Base-by-base conservation (phyloP, 2,888 invertebrate genomes). In the Drymonia ruficornis region DNA sequence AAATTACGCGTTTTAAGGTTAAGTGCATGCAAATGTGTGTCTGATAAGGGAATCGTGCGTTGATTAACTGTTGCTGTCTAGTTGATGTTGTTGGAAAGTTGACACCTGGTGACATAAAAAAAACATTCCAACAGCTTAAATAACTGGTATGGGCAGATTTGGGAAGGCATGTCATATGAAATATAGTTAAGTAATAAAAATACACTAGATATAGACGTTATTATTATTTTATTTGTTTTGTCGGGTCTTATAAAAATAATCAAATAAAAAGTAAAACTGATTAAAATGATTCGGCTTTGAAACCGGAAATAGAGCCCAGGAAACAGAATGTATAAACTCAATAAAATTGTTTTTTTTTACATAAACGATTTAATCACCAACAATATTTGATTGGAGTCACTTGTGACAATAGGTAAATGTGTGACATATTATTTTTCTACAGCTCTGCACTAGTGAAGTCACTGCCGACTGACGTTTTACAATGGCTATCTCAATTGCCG, bases 1-100 rank as follows among this genome's bases (percentile, higher is more conserved):
- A 62, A 59, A 58, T 65, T 53, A 55, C 52, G 56, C 55, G 56
- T 50, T 31, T 46, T 52, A 47, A 56, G 56, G 50, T 61, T 65
- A 64, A 62, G 16, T 31, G 31, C 51, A 71, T 71, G 63, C 61
- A 64, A 69, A 72, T 59, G 59, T 59, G 31, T 2, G 49, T 53
- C 0, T 46, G 46, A 46, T 46, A 46, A 46, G 15, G 16, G 23
- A 46, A 28, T 16, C 23, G n/a, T 18, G 1, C n/a, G 9, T 19
- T 44, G 44, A 44, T 44, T 44, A 44, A 44, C 44, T 12, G 44
- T 44, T 23, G 16, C 9, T 40, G 8, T 44, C n/a, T 44, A 13
- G 11, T 44, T 44, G 23, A 19, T 15, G 44, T 16, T 23, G n/a
- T 44, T n/a, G 23, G 44, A 29, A 46, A 46, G n/a, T 46, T 6